Conservation (phyloP, 2,888 invertebrate genomes). For the Trachelus tabidus region DNA sequence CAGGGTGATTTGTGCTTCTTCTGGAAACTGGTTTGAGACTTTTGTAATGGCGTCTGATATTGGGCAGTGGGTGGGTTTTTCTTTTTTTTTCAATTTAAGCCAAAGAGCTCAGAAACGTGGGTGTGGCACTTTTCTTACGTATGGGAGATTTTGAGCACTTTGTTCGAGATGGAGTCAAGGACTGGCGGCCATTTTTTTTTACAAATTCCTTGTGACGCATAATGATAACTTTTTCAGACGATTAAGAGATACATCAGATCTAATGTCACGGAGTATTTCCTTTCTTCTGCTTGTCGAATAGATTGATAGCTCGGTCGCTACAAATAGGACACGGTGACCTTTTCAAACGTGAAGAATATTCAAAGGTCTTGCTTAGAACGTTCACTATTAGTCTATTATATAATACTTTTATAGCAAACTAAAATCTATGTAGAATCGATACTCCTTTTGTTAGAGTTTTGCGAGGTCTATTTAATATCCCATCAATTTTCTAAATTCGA, state of each 20-base stretch:
- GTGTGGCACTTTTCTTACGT: constrained; percentile 30
- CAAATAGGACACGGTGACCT: not conserved
- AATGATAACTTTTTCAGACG: not conserved
- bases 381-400: not conserved
- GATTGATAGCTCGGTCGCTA: not conserved
- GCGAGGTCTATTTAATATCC: not conserved
- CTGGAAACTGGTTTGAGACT: constrained; percentile 46
- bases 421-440: not conserved
- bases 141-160: constrained; percentile 20
- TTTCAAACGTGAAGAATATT: not conserved
- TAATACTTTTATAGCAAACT: not conserved
- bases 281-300: not conserved
- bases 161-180: constrained; percentile 14
- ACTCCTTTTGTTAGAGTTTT: not conserved
- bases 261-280: not conserved
- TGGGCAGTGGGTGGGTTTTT: constrained; percentile 47
- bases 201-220: constrained; percentile 15
- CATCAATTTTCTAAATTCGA: not conserved
- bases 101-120: constrained; percentile 29
- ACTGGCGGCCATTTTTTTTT: constrained; percentile 20
- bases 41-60: constrained; percentile 41
- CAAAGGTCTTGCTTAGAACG: not conserved
- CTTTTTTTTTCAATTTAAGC: constrained; percentile 26
- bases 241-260: constrained; percentile 25
- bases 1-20: constrained; percentile 54